Evolutionary conservation across 2,888 invertebrate species (phyloP).

Genomic region (Diarsia brunnea): DNA sequence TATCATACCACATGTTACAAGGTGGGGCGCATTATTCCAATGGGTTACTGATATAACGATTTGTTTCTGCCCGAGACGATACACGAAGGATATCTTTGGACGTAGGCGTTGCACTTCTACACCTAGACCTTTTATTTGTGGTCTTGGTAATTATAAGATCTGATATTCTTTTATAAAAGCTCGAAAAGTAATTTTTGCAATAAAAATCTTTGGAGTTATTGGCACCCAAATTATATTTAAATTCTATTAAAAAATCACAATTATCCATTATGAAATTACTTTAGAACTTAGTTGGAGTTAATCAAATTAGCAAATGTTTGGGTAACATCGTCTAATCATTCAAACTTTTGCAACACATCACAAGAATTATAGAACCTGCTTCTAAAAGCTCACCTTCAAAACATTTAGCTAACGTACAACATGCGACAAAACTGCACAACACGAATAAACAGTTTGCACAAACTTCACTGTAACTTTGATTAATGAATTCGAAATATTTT

Average conservation of each 20-base stretch:
- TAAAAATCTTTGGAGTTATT: background rate
- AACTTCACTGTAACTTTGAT: slow-evolving; percentile 50
- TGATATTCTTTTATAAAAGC: background rate
- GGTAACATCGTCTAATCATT: background rate
- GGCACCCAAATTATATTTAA: background rate
- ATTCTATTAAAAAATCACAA: background rate
- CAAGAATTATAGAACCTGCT: background rate
- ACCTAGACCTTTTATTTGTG: background rate
- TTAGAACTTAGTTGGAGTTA: too few species aligned
- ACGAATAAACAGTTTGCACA: slow-evolving; percentile 47
- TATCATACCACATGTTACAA: slow-evolving; percentile 42
- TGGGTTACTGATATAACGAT: background rate
- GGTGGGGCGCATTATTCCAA: slow-evolving; percentile 26
- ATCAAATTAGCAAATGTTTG: background rate
- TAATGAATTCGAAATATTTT: slow-evolving; percentile 58
- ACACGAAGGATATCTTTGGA: background rate
- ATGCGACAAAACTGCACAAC: slow-evolving; percentile 35
- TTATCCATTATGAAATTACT: background rate
- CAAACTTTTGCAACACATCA: background rate
- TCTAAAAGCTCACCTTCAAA: slow-evolving; percentile 15
- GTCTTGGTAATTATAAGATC: background rate
- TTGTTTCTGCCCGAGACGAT: background rate
- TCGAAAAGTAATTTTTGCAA: background rate
- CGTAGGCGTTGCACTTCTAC: background rate
- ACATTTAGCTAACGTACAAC: slow-evolving; percentile 17